phyloP scores from a whole-genome alignment of 1,140 invertebrate species.

The Drosophila tani region DNA sequence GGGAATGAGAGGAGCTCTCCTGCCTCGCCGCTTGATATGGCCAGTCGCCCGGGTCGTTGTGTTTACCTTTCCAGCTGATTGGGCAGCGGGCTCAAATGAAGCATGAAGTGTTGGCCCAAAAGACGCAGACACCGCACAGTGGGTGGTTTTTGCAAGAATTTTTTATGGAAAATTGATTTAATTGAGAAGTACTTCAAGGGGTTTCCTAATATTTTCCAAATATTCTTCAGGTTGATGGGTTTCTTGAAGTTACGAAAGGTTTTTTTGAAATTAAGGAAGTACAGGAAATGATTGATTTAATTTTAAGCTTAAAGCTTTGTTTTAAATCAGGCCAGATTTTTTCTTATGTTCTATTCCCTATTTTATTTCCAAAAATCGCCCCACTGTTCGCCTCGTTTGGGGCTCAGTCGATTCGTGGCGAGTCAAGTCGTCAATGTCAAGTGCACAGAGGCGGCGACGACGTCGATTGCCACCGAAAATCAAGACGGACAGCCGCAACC shows the following conservation, averaged over 20 bases:
- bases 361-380: neutral
- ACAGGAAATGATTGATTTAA: no score
- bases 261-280: no score
- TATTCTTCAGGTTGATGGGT: no score
- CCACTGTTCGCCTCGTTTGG: neutral
- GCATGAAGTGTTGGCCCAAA: constrained; percentile 72
- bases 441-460: constrained; percentile 60
- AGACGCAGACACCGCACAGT: constrained; percentile 35
- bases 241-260: no score
- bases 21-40: constrained; percentile 12
- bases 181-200: no score
- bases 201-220: no score
- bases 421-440: constrained; percentile 69
- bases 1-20: neutral
- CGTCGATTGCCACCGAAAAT: constrained; percentile 54
- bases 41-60: constrained; percentile 37
- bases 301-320: no score
- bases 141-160: neutral
- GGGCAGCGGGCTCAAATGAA: constrained; percentile 69
- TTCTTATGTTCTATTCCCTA: neutral
- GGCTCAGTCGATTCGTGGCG: constrained; percentile 13
- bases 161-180: no score
- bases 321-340: neutral
- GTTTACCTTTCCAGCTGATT: constrained; percentile 81
- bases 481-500: constrained; percentile 27